phyloP scores from a whole-genome alignment of 2,113 vertebrate genomes.

The Fukomys damarensis region DNA sequence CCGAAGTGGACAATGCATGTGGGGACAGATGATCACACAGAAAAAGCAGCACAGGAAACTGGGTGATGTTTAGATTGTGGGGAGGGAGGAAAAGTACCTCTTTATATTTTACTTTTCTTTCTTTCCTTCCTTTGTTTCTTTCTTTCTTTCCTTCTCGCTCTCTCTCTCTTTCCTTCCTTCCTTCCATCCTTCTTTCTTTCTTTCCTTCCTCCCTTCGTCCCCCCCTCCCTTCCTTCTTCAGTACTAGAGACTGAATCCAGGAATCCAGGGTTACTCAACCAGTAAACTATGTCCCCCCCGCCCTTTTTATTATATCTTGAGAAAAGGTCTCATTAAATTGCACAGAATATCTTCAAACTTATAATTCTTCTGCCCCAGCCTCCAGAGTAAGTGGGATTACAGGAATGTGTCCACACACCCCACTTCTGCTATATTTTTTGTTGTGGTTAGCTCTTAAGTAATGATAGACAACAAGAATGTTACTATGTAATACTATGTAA shows the following conservation, averaged over 20 bases:
- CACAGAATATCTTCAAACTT: not conserved
- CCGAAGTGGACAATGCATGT: not conserved
- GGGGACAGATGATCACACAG: not conserved
- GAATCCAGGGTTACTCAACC: too few species aligned
- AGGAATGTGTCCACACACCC: not conserved
- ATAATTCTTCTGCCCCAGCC: not conserved
- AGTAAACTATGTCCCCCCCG: not conserved
- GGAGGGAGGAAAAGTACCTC: not conserved
- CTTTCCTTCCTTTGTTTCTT: too few species aligned
- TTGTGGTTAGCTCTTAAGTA: not conserved
- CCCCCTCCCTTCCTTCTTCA: not conserved
- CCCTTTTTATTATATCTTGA: not conserved
- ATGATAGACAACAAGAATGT: not conserved
- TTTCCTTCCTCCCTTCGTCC: not conserved
- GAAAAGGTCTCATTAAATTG: not conserved
- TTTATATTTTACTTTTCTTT: not conserved
- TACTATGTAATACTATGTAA: accelerated
- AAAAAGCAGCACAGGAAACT: not conserved
- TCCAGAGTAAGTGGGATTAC: not conserved
- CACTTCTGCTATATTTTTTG: not conserved
- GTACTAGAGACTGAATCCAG: too few species aligned
- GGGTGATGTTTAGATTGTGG: not conserved
- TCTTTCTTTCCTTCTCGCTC: too few species aligned
- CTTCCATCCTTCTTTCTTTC: too few species aligned
- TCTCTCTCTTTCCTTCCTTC: not conserved